Evolutionary conservation across 2,113 vertebrate species (phyloP), one percentile per base, ranked within the genome.

Genomic region (Podiceps cristatus): DNA sequence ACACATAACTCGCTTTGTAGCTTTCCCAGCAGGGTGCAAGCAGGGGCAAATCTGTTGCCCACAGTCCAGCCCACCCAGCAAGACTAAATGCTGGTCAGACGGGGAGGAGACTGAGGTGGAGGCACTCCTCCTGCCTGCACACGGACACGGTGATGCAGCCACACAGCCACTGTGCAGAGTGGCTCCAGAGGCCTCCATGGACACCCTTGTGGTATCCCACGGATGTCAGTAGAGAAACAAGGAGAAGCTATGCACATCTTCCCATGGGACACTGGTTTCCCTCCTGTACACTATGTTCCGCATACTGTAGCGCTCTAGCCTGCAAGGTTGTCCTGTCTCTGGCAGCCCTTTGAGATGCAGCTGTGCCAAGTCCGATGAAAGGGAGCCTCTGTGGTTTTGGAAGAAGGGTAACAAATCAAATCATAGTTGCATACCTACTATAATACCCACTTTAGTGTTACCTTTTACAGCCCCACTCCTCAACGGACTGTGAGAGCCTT

Each of bases 11-110:
- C 0, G 0, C 42, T 93, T 59, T 94, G 59, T 58, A 94, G 93
- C 64, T 69, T 91, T 91, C 49, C 84, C 19, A 9, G 86, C 83
- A 94, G 93, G n/a, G 69, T 78, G 66, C 49, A 88, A 92, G 56
- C 29, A 40, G 75, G 82, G 79, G 42, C 20, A 80, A 72, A 93
- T 49, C 37, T 59, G 40, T 29, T 71, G 56, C 86, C 80, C 56
- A 47, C 83, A 81, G 35, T 35, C 35, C 44, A 50, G 88, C 73
- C 88, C 83, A 91, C 91, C 52, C 89, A 94, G 64, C 45, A 75
- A 85, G 89, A 85, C 35, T 31, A 95, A 91, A 85, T 31, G n/a
- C 23, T 89, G 80, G 37, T 87, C 37, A 93, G 89, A 60, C 67
- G 4, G 91, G 56, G 35, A 52, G 35, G 59, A 87, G 63, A 25